Percentiles rank a stretch among this genome's conserved stretches.
These are phyloP conservation scores for Anhinga anhinga DNA, from an alignment of 2,113 vertebrate species.

Conservation along the genomic window DNA sequence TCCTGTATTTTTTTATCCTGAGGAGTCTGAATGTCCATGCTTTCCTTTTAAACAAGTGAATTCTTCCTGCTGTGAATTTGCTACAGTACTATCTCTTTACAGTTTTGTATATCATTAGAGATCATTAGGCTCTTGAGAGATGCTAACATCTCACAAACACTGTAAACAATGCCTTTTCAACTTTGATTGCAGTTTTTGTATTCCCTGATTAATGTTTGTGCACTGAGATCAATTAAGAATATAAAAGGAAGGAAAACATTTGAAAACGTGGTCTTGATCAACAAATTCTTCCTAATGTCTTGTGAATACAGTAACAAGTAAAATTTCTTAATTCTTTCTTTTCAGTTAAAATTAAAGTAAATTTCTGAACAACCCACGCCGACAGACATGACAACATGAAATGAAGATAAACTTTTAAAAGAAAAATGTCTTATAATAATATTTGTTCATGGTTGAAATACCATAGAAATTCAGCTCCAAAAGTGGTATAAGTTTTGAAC, in stretches of 20 bases:
- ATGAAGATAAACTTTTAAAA: neutral
- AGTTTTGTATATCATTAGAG: constrained; percentile 49
- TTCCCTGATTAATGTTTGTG: constrained; percentile 56
- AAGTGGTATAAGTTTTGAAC: neutral
- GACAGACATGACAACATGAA: neutral
- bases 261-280: neutral
- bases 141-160: neutral
- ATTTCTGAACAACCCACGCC: neutral
- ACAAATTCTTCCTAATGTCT: constrained; percentile 25
- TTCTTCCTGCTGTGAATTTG: constrained; percentile 12
- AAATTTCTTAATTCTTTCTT: neutral
- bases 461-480: neutral
- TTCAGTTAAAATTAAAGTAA: constrained; percentile 8
- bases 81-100: neutral
- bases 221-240: constrained; percentile 16
- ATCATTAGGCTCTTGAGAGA: constrained; percentile 35
- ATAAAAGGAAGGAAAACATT: neutral
- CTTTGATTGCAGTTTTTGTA: constrained; percentile 10
- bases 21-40: neutral
- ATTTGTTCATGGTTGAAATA: neutral
- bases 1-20: neutral
- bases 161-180: constrained; percentile 24
- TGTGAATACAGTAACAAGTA: neutral
- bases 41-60: neutral
- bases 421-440: neutral